A percentile compares a stretch with the other conserved stretches of the same genome.
These are phyloP conservation scores for Dinoponera quadriceps DNA, from an alignment of 1,140 invertebrate species.

Conservation along the genomic window DNA sequence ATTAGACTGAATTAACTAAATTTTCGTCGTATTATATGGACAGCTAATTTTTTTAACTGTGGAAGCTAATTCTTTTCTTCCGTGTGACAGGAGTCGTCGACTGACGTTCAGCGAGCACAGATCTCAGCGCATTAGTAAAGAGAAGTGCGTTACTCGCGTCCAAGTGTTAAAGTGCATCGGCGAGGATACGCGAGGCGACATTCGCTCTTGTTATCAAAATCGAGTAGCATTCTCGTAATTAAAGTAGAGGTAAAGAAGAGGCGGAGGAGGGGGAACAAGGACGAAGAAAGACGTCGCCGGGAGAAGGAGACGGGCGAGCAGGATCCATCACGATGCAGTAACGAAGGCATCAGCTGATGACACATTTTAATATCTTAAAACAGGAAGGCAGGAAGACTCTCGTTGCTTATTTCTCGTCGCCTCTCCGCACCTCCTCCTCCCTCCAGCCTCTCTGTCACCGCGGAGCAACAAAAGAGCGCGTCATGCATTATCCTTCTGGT, in stretches of 20 bases:
- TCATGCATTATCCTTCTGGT: constrained; percentile 81
- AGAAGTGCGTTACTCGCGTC: no score
- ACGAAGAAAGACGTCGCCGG: constrained; percentile 33
- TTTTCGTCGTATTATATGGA: no score
- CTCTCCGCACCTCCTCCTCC: constrained; percentile 41
- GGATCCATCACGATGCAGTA: constrained; percentile 79
- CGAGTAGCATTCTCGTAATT: constrained; percentile 69
- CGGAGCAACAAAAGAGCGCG: constrained; percentile 78
- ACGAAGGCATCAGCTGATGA: constrained; percentile 83
- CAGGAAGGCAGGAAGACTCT: constrained; percentile 64
- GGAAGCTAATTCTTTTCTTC: no score
- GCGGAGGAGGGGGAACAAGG: neutral
- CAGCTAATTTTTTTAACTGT: no score
- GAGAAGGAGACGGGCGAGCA: constrained; percentile 42
- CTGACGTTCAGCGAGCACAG: no score
- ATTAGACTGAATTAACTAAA: no score
- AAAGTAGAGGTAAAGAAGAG: constrained; percentile 56
- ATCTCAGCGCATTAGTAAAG: no score
- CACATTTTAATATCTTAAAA: constrained; percentile 85
- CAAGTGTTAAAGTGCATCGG: neutral
- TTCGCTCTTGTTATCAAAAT: constrained; percentile 11
- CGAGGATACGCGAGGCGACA: neutral
- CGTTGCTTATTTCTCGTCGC: constrained; percentile 61
- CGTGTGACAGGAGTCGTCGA: no score
- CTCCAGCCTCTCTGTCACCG: constrained; percentile 60